phyloP scores from a whole-genome alignment of 2,888 invertebrate species.

The Lasioglossum figueresi region DNA sequence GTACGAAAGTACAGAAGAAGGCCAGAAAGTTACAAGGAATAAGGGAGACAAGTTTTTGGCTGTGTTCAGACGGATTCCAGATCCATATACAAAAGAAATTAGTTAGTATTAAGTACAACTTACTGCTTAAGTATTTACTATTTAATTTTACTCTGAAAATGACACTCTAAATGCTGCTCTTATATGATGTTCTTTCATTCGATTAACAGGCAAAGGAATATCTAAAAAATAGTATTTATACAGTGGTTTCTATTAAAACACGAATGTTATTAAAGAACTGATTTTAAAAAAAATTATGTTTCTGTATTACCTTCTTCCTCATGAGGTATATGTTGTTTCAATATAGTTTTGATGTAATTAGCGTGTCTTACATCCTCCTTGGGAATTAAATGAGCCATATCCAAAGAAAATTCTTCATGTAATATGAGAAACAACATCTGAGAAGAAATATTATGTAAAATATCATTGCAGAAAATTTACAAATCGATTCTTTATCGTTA shows the following conservation, averaged over 20 bases:
- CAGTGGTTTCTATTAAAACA: neutral
- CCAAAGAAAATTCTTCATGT: conserved; percentile 76
- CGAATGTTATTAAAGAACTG: neutral
- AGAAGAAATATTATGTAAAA: conserved; percentile 21
- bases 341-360: conserved; percentile 64
- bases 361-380: conserved; percentile 72
- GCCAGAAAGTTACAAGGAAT: conserved; percentile 98
- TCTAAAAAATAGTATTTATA: conserved; percentile 20
- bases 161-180: conserved; percentile 34
- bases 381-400: conserved; percentile 69
- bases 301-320: neutral
- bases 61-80: conserved; percentile 90
- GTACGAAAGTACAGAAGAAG: conserved; percentile 98
- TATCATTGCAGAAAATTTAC: neutral
- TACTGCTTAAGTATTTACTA: conserved; percentile 1
- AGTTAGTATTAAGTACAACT: conserved; percentile 28
- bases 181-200: neutral
- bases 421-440: conserved; percentile 77
- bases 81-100: conserved; percentile 80
- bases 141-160: conserved; percentile 12
- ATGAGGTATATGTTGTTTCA: conserved; percentile 4
- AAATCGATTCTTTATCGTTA: conserved; percentile 14
- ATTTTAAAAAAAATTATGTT: neutral
- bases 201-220: neutral
- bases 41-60: conserved; percentile 97